Evolutionary conservation across 2,113 vertebrate genomes (phyloP), one percentile per base, ranked within the genome.

Genomic region (Dicaeum eximium): DNA sequence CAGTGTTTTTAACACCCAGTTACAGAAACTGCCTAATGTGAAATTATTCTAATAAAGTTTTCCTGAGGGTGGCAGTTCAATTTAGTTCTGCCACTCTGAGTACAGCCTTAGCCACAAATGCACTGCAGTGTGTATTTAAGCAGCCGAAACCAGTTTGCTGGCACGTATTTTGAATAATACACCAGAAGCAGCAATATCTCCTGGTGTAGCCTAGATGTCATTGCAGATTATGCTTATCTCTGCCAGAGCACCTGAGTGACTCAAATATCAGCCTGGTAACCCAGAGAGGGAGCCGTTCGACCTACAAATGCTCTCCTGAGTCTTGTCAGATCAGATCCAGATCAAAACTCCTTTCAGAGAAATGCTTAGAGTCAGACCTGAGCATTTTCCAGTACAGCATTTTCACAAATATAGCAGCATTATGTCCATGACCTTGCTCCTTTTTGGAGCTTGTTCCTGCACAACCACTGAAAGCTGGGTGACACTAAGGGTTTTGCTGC

Each of bases 21-120:
- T 94, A 91, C 27, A 13, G 92, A 82, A 96, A 77, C 24, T 77
- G 53, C 62, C 71, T 69, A n/a, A 58, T 50, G 47, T 62, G 65
- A 86, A 80, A 56, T 78, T 57, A 75, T 90, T 93, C 72, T 70
- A 62, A 86, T 86, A 11, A 70, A 51, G 44, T 70, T 91, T 88
- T 93, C 92, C 90, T 82, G 87, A 93, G 82, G 70, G 90, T 83
- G 79, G 84, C 79, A 80, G 64, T 90, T 95, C 71, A 37, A 62
- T 78, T 94, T 90, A 58, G 54, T 86, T 93, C 74, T 87, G 74
- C 53, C 7, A 33, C 38, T 85, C 53, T 47, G 66, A 58, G 45
- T 82, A 40, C 66, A 69, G 30, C 80, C 69, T 81, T 74, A 91
- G 83, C 66, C 57, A 70, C n/a, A 85, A 72, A 73, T 42, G n/a